Percentiles rank a stretch among this genome's conserved stretches.
These are phyloP conservation scores for Grapholita molesta DNA, from an alignment of 1,140 invertebrate genomes.

Conservation along the genomic window DNA sequence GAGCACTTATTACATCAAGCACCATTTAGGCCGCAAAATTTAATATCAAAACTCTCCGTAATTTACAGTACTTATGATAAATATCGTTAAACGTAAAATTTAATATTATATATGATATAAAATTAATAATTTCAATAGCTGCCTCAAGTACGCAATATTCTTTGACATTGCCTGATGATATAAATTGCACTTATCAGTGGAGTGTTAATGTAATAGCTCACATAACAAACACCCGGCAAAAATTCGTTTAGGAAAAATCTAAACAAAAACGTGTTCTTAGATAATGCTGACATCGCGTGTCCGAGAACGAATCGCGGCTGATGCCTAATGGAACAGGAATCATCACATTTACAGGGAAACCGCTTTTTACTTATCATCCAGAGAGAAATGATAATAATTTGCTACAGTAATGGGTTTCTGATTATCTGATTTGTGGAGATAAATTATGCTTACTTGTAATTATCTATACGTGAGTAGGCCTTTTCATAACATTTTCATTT, in stretches of 20 bases:
- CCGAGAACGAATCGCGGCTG: constrained; percentile 61
- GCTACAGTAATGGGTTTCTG: constrained; percentile 49
- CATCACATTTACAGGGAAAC: constrained; percentile 61
- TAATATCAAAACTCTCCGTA: background rate
- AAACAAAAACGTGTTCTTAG: constrained; percentile 41
- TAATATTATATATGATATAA: background rate
- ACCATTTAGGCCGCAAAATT: background rate
- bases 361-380: constrained; percentile 53
- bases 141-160: constrained; percentile 3
- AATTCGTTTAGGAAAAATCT: constrained; percentile 17
- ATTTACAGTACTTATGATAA: background rate
- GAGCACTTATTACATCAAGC: background rate
- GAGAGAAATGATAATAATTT: constrained; percentile 49
- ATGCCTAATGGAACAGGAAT: constrained; percentile 65
- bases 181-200: background rate
- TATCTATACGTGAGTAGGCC: background rate
- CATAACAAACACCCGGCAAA: constrained; percentile 5
- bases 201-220: constrained; percentile 1
- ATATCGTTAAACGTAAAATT: background rate
- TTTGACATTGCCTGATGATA: background rate
- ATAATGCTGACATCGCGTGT: constrained; percentile 70
- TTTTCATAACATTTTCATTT: no score
- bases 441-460: background rate
- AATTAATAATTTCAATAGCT: constrained; percentile 8
- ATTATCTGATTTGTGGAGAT: constrained; percentile 38